phyloP scores from a whole-genome alignment of 2,888 invertebrate genomes.

The Tenthredo distinguenda region DNA sequence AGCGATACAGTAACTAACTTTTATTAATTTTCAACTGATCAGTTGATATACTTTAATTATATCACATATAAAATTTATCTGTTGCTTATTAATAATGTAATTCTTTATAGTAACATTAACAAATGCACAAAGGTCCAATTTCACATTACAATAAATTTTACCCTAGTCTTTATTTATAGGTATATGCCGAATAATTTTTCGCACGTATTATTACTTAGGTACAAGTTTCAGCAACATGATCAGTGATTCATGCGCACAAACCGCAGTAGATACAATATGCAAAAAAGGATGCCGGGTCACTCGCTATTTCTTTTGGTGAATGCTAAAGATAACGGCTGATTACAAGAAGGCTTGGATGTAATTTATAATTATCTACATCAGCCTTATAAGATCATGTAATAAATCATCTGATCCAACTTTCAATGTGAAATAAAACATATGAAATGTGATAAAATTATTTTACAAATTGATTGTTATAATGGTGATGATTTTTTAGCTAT shows the following conservation, averaged over 20 bases:
- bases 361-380: constrained; percentile 1
- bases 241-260: background rate
- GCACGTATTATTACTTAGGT: constrained; percentile 20
- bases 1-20: constrained; percentile 39
- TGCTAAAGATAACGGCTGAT: background rate
- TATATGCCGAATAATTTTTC: background rate
- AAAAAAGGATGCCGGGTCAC: background rate
- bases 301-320: background rate
- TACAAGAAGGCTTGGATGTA: background rate
- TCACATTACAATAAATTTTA: constrained; percentile 29
- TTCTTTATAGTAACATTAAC: constrained; percentile 39
- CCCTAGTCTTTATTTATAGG: background rate
- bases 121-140: constrained; percentile 37
- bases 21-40: constrained; percentile 35
- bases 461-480: background rate
- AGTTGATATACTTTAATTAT: constrained; percentile 30
- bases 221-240: background rate
- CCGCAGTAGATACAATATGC: background rate
- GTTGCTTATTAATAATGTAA: constrained; percentile 31
- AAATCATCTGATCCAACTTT: background rate
- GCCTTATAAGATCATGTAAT: constrained; percentile 4
- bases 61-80: constrained; percentile 38
- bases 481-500: background rate
- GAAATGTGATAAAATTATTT: background rate
- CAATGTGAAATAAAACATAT: background rate